phyloP scores from a whole-genome alignment of 1,140 invertebrate species.

The Anoplolepis gracilipes region DNA sequence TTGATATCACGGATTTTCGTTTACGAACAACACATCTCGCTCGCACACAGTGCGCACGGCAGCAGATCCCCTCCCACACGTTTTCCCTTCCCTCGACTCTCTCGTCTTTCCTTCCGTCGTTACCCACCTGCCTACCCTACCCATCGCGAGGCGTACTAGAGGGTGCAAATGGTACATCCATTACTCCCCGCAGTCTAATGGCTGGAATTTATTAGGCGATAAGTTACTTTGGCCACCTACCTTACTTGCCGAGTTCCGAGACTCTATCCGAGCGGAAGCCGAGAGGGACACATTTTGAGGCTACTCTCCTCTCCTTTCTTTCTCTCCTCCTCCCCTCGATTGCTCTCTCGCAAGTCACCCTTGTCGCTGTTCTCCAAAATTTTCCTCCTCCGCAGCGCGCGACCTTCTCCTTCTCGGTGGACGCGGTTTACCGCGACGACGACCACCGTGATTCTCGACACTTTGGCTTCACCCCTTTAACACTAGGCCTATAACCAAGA shows the following conservation, averaged over 20 bases:
- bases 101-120: not conserved
- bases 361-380: conserved; percentile 12
- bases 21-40: conserved; percentile 40
- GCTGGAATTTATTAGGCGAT: conserved; percentile 81
- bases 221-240: conserved; percentile 77
- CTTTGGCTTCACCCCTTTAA: conserved; percentile 61
- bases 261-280: conserved; percentile 70
- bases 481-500: conserved; percentile 50
- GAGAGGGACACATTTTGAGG: conserved; percentile 71
- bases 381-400: not conserved
- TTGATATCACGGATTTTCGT: conserved; percentile 71
- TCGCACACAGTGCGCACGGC: conserved; percentile 34
- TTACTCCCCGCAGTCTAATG: conserved; percentile 81
- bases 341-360: not conserved
- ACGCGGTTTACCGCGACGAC: conserved; percentile 67
- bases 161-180: conserved; percentile 80
- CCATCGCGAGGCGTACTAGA: conserved; percentile 67
- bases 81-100: too few species aligned
- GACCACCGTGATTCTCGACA: conserved; percentile 64
- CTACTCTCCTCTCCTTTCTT: conserved; percentile 33
- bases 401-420: conserved; percentile 34
- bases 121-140: conserved; percentile 43
- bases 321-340: not conserved
- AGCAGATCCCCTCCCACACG: not conserved
- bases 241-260: conserved; percentile 74